Evolutionary conservation across 2,797 vertebrate species (phyloP), one percentile per base, ranked within the genome.

Genomic region (Clarias fuscus): DNA sequence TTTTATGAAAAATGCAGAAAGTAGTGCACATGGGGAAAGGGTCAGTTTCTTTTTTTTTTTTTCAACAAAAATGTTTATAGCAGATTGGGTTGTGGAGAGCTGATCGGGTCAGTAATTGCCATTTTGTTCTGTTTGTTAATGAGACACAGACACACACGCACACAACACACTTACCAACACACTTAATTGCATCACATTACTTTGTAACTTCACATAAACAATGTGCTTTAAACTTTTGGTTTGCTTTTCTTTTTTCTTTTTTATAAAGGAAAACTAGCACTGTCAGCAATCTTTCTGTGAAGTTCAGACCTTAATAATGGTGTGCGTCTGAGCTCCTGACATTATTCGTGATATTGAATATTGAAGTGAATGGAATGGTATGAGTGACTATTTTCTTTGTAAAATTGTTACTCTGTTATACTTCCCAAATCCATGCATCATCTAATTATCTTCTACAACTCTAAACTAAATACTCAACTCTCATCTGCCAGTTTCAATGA

Each of bases 1-100:
- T 95, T 48, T 48, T 48, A 11, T 48, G 48, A 48, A 48, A 48
- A 48, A 48, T 48, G 48, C 85, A 90, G 88, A 92, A 71, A 80
- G 77, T 5, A 88, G 33, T 10, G 1, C 37, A 30, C 24, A 7
- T 8, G 33, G 73, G 4, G 10, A 24, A 4, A 77, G 30, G 48
- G 22, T 67, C 43, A 68, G 58, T 13, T 24, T 37, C 24, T 85
- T 48, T 4, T 48, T 22, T 48, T 17, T 17, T 58, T 61, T 58
- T 24, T 33, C 17, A 5, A 10, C 3, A 2, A 20, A 33, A 22
- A 14, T 65, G n/a, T 56, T 72, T 27, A 40, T n/a, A 40, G 53
- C 8, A 22, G 53, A 75, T 15, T 48, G 24, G 70, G 33, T n/a
- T 84, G 4, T 72, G 11, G 59, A 48, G 61, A 27, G 5, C 79